A percentile compares a stretch with the other conserved stretches of the same genome.
phyloP scores from a whole-genome alignment of 2,888 invertebrate species.

The Stictocephala bisonia region DNA sequence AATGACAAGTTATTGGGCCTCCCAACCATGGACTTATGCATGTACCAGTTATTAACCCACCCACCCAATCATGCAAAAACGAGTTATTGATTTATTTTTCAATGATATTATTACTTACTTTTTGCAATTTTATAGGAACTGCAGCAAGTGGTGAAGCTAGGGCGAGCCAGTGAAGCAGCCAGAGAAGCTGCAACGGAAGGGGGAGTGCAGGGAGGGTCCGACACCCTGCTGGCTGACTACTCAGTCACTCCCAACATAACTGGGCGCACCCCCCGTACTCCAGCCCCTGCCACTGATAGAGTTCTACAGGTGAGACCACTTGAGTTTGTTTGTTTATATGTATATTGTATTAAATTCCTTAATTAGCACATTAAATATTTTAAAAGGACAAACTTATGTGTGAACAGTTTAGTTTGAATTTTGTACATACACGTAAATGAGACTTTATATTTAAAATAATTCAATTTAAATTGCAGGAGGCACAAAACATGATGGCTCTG shows the following conservation, averaged over 20 bases:
- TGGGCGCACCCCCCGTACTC: constrained; percentile 82
- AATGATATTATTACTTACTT: neutral
- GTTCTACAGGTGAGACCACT: constrained; percentile 66
- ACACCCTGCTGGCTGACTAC: constrained; percentile 92
- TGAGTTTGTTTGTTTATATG: too few relatives aligned
- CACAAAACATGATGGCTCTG: constrained; percentile 98
- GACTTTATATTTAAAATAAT: too few relatives aligned
- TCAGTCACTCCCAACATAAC: constrained; percentile 77
- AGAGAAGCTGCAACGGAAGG: constrained; percentile 87
- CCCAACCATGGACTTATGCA: neutral
- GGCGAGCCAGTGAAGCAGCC: constrained; percentile 89
- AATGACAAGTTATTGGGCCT: too few relatives aligned
- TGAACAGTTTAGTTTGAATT: too few relatives aligned
- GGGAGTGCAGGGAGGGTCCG: constrained; percentile 78
- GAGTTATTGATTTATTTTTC: too few relatives aligned
- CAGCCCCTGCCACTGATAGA: constrained; percentile 84
- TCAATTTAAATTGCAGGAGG: constrained; percentile 82
- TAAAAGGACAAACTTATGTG: neutral
- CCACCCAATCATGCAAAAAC: too few relatives aligned
- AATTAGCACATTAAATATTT: neutral
- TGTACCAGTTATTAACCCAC: too few relatives aligned
- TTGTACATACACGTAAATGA: too few relatives aligned
- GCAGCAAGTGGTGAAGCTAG: constrained; percentile 92
- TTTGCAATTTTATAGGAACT: constrained; percentile 74
- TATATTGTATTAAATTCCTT: too few relatives aligned